Conservation (phyloP, 2,888 invertebrate genomes). For the Lasioglossum villosulum region DNA sequence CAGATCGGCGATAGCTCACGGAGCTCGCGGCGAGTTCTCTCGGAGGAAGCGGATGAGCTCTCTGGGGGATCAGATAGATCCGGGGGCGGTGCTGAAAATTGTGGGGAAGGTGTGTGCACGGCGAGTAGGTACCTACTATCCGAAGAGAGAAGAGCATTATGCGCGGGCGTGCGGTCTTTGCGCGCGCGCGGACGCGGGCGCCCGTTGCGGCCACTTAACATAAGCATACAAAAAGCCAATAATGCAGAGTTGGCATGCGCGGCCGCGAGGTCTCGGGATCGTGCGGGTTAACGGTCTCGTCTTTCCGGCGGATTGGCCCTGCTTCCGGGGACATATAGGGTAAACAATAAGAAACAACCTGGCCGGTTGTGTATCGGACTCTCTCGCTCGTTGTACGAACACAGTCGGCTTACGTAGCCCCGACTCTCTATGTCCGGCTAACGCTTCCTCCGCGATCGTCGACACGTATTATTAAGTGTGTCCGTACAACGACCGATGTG, state of each 20-base stretch:
- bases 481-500: slow-evolving; percentile 78
- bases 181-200: slow-evolving; percentile 29
- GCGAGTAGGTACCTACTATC: neutral
- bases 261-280: slow-evolving; percentile 83
- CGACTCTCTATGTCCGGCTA: slow-evolving; percentile 54
- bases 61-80: slow-evolving; percentile 12
- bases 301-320: slow-evolving; percentile 84
- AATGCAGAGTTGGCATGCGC: slow-evolving; percentile 82
- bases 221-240: slow-evolving; percentile 78
- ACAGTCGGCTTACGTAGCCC: slow-evolving; percentile 11
- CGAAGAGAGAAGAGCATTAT: slow-evolving; percentile 54
- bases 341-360: slow-evolving; percentile 81
- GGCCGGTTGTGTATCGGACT: slow-evolving; percentile 39
- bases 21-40: neutral
- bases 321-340: slow-evolving; percentile 85
- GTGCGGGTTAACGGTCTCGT: slow-evolving; percentile 84
- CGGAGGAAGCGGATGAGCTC: neutral
- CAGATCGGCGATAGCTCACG: slow-evolving; percentile 9
- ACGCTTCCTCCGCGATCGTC: slow-evolving; percentile 46
- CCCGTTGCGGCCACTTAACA: slow-evolving; percentile 64
- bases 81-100: slow-evolving; percentile 17
- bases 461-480: slow-evolving; percentile 79
- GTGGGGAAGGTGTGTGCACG: slow-evolving; percentile 21
- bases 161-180: slow-evolving; percentile 47
- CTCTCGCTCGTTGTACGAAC: slow-evolving; percentile 53